These are phyloP conservation scores for Chaenogobius annularis DNA, from an alignment of 2,113 vertebrate genomes.

Conservation along the genomic window DNA sequence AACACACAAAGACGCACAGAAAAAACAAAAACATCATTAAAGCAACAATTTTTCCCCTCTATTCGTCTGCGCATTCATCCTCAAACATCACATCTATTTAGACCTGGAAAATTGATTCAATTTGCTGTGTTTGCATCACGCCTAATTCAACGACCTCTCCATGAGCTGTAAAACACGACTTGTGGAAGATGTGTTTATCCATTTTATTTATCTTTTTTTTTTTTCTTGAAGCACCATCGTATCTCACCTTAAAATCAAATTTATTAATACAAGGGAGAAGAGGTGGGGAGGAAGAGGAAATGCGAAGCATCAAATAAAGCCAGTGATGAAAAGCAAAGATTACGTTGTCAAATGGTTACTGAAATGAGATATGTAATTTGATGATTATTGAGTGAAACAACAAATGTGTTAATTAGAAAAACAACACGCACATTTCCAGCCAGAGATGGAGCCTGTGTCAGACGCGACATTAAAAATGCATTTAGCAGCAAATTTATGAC, in stretches of 20 bases:
- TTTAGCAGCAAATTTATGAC: constrained; percentile 3
- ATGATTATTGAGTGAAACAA: constrained; percentile 34
- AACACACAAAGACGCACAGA: constrained; percentile 41
- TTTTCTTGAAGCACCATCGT: constrained; percentile 16
- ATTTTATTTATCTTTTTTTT: constrained; percentile 24
- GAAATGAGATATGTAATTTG: constrained; percentile 44
- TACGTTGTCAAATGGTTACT: constrained; percentile 47
- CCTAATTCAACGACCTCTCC: constrained; percentile 63
- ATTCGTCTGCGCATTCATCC: constrained; percentile 61
- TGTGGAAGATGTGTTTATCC: constrained; percentile 43
- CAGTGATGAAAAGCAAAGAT: constrained; percentile 55
- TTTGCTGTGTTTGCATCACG: constrained; percentile 69
- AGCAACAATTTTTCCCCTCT: constrained; percentile 56
- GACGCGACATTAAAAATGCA: constrained; percentile 4
- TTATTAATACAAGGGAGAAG: constrained; percentile 60
- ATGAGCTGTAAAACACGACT: constrained; percentile 58
- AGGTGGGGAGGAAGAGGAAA: constrained; percentile 29
- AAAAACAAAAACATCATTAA: constrained; percentile 68
- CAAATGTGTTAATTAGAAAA: constrained; percentile 7
- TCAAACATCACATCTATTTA: constrained; percentile 71
- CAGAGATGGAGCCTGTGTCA: constrained; percentile 8
- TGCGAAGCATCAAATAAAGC: constrained; percentile 28
- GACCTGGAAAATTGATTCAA: constrained; percentile 73
- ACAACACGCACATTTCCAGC: constrained; percentile 10
- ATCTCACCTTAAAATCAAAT: constrained; percentile 59